Percentiles rank a stretch among this genome's conserved stretches.
These are phyloP conservation scores for Mesitornis unicolor DNA, from an alignment of 2,113 vertebrate genomes.

Conservation along the genomic window DNA sequence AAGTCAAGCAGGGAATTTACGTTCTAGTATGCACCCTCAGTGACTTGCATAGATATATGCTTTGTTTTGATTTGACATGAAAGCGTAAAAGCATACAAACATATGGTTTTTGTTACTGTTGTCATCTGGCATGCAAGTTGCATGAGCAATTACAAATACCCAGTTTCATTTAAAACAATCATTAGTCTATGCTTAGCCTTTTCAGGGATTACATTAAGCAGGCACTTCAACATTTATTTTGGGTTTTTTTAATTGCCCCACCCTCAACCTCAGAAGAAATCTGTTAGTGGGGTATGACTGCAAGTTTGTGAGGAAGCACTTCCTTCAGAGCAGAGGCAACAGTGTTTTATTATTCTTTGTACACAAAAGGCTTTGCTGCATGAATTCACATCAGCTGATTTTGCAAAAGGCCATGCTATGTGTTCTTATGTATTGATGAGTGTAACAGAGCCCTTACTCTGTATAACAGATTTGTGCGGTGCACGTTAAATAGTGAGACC, in stretches of 20 bases:
- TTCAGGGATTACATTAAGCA: background rate
- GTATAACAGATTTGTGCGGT: background rate
- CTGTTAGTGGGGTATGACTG: background rate
- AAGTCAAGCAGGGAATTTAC: background rate
- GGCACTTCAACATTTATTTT: background rate
- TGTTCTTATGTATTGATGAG: background rate
- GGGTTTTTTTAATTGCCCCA: background rate
- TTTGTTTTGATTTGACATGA: background rate
- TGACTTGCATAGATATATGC: background rate
- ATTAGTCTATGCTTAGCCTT: background rate
- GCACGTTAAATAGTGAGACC: background rate
- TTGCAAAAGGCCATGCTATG: background rate
- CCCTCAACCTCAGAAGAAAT: background rate
- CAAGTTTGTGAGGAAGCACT: background rate
- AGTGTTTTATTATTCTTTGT: background rate
- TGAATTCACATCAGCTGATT: conserved; percentile 20
- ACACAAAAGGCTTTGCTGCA: background rate
- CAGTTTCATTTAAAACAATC: background rate
- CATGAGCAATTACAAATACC: background rate
- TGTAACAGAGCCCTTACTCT: background rate
- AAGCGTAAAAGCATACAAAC: background rate
- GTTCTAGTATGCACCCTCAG: background rate
- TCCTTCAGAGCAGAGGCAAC: background rate
- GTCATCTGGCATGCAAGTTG: background rate
- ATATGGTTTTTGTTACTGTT: background rate